Percentiles rank a stretch among this genome's conserved stretches.
Conservation (phyloP, 2,797 vertebrate species). For the Enteromius treurensis region DNA sequence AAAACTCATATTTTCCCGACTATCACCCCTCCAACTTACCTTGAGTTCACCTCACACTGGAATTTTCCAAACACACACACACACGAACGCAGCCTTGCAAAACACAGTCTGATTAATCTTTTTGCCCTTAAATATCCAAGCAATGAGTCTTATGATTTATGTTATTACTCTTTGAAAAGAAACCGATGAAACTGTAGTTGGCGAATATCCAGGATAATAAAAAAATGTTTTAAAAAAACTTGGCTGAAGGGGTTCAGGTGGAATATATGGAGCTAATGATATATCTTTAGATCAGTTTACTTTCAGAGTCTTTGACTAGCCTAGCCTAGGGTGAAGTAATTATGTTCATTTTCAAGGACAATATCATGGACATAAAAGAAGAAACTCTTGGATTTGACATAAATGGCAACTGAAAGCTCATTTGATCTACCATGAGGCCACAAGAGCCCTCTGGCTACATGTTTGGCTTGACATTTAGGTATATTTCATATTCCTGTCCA, state of each 20-base stretch:
- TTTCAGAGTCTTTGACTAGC: constrained; percentile 28
- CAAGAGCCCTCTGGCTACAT: not conserved
- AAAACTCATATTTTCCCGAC: constrained; percentile 6
- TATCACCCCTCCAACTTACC: constrained; percentile 38
- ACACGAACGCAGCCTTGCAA: constrained; percentile 37
- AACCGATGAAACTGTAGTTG: constrained; percentile 49
- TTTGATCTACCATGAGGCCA: constrained; percentile 10
- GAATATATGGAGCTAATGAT: constrained; percentile 49
- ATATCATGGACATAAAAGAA: constrained; percentile 28
- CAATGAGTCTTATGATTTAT: constrained; percentile 61
- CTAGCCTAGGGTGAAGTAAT: constrained; percentile 18
- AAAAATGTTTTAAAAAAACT: constrained; percentile 33
- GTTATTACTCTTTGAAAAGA: constrained; percentile 58
- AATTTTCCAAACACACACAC: constrained; percentile 58
- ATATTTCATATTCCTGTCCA: not conserved
- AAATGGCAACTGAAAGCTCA: constrained; percentile 36
- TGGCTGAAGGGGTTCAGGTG: constrained; percentile 41
- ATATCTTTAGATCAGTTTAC: constrained; percentile 45
- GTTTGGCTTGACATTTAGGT: not conserved
- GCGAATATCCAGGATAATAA: constrained; percentile 56
- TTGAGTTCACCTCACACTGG: constrained; percentile 54
- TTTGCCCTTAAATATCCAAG: constrained; percentile 59
- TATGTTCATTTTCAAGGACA: constrained; percentile 30
- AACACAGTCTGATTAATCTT: constrained; percentile 60
- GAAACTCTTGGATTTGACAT: constrained; percentile 28